Base-by-base conservation (phyloP, 2,888 invertebrate species). In the Rhagium mordax region DNA sequence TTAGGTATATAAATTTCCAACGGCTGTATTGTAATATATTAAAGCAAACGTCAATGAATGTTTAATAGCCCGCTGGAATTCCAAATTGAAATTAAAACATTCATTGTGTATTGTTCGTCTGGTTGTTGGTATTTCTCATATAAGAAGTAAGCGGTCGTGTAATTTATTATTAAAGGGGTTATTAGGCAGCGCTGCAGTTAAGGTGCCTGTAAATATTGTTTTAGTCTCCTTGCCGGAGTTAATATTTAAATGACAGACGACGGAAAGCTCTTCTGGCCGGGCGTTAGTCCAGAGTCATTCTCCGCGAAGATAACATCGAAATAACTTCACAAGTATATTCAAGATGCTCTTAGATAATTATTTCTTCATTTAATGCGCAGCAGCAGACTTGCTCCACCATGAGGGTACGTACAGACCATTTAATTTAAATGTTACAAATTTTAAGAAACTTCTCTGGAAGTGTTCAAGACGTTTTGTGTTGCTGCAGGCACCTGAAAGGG, bases 101-200 rank as follows among this genome's bases (percentile, higher is more conserved):
- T 48, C 49, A 64, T 64, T 64, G 64, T 51, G 49, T 64, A 64
- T 64, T 64, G 49, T 64, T 64, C 64, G 27, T 47, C 48, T 20
- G 47, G 47, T 24, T 24, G 61, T 24, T 61, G 61, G 47, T 20
- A 48, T 61, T 18, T 41, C 61, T 61, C 61, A 48, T 47, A 47
- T 48, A 48, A 61, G 47, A 47, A 48, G 20, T 48, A 48, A 61
- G 47, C 61, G 24, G 20, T 24, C 61, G 16, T 18, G 16, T 61
- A 61, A 61, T 61, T 47, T 61, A 61, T 61, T 61, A 62, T 57
- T 57, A 57, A 57, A 29, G 57, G n/a, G 24, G 29, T 57, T 57
- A 57, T 60, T 33, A 60, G 59, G 33, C 59, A 60, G 33, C 4
- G 59, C 59, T 60, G 59, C 33, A 60, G 59, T 29, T 57, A 27